These are phyloP conservation scores for Anguilla pacifica DNA, from an alignment of 2,797 vertebrate species.

Conservation along the genomic window DNA sequence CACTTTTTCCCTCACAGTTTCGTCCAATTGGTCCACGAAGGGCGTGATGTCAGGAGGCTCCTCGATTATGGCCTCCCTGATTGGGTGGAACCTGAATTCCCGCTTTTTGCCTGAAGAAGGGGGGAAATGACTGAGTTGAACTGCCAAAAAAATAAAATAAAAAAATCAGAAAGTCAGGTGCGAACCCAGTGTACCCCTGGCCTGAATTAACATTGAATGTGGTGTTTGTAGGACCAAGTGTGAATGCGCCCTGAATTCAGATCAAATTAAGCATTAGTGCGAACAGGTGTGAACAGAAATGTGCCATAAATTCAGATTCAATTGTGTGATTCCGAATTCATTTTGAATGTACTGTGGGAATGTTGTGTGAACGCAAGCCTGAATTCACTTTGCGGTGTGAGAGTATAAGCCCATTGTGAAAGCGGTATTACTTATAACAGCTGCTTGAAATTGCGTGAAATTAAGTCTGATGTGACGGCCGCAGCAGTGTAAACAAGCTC, in stretches of 20 bases:
- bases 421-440: background rate
- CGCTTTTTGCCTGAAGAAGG: conserved; percentile 83
- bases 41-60: conserved; percentile 93
- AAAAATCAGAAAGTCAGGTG: background rate
- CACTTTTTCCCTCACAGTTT: conserved; percentile 89
- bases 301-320: background rate
- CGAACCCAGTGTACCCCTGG: background rate
- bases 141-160: background rate
- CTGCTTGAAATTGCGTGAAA: background rate
- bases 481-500: too few relatives aligned
- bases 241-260: background rate
- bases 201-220: background rate
- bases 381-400: too few relatives aligned
- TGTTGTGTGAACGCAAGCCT: background rate
- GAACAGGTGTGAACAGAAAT: background rate
- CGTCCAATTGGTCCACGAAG: conserved; percentile 91
- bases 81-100: conserved; percentile 93
- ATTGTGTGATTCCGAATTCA: background rate
- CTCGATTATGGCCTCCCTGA: conserved; percentile 89
- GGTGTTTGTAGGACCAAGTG: background rate
- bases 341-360: background rate
- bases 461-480: background rate
- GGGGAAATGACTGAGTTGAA: background rate
- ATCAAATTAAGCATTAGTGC: background rate
- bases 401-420: background rate